phyloP scores from a whole-genome alignment of 2,113 vertebrate species.

The Microtus richardsoni region DNA sequence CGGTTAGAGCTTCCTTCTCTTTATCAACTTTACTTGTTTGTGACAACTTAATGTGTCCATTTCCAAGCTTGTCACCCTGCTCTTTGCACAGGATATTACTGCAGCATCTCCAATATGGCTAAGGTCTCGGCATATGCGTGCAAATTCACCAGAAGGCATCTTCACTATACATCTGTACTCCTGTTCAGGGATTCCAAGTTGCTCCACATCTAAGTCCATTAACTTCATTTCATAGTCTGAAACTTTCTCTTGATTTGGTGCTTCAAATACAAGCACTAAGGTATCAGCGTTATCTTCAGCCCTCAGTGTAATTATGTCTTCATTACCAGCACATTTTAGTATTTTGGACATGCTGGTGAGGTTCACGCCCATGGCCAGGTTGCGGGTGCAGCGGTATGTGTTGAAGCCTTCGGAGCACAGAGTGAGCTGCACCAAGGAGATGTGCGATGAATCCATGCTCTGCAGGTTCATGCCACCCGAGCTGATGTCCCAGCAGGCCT shows the following conservation, averaged over 20 bases:
- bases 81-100: conserved; percentile 98
- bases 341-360: conserved; percentile 99
- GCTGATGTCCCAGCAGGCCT: conserved; percentile 98
- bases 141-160: conserved; percentile 98
- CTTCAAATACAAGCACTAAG: conserved; percentile 95
- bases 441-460: conserved; percentile 99
- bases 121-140: conserved; percentile 96
- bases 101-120: conserved; percentile 98
- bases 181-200: conserved; percentile 98
- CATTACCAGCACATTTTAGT: conserved; percentile 96
- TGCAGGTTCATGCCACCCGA: conserved; percentile 97
- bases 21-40: conserved; percentile 98
- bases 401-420: conserved; percentile 98
- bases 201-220: conserved; percentile 99
- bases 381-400: conserved; percentile 97
- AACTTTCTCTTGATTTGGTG: conserved; percentile 97
- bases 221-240: conserved; percentile 99
- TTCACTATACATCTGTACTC: conserved; percentile 99
- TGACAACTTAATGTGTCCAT: conserved; percentile 97
- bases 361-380: conserved; percentile 98
- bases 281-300: conserved; percentile 98
- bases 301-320: conserved; percentile 97
- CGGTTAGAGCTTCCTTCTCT: conserved; percentile 96
- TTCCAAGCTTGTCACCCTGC: conserved; percentile 98
- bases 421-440: conserved; percentile 98